Conservation (phyloP, 1,140 invertebrate genomes). For the Platyscapa corneri region DNA sequence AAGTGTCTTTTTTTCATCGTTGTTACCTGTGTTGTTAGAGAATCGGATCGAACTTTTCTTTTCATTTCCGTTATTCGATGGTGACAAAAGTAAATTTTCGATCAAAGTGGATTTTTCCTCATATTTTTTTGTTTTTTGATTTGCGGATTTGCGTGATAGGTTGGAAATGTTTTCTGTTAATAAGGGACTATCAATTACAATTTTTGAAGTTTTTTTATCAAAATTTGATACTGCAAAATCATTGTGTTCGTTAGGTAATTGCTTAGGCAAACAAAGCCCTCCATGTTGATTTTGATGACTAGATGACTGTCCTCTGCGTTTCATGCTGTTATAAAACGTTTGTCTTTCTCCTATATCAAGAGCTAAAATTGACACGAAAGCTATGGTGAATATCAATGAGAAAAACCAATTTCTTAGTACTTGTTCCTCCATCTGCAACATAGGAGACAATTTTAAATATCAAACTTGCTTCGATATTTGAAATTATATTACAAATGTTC, state of each 20-base stretch:
- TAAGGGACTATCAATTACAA: conserved; percentile 79
- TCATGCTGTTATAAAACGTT: conserved; percentile 22
- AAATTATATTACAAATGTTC: neutral
- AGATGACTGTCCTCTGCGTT: conserved; percentile 53
- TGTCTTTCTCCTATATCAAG: conserved; percentile 44
- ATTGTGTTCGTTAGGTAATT: conserved; percentile 51
- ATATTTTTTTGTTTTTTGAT: neutral
- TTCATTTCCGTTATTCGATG: conserved; percentile 79
- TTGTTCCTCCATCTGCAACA: conserved; percentile 65
- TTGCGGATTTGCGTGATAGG: neutral
- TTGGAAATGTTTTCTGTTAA: conserved; percentile 23
- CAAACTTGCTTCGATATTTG: neutral
- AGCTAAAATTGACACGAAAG: conserved; percentile 53
- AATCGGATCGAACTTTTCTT: conserved; percentile 61
- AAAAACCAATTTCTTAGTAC: conserved; percentile 45
- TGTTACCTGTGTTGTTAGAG: conserved; percentile 69
- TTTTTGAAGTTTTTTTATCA: conserved; percentile 68
- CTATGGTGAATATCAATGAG: conserved; percentile 54
- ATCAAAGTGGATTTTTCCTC: conserved; percentile 60
- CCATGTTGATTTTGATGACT: conserved; percentile 57
- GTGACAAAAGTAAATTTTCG: conserved; percentile 79
- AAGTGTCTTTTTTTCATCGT: conserved; percentile 87
- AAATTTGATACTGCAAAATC: conserved; percentile 61
- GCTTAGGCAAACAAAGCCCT: conserved; percentile 39
- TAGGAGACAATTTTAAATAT: neutral